Evolutionary conservation across 2,888 invertebrate species (phyloP).

Genomic region (Tetragnatha montana): DNA sequence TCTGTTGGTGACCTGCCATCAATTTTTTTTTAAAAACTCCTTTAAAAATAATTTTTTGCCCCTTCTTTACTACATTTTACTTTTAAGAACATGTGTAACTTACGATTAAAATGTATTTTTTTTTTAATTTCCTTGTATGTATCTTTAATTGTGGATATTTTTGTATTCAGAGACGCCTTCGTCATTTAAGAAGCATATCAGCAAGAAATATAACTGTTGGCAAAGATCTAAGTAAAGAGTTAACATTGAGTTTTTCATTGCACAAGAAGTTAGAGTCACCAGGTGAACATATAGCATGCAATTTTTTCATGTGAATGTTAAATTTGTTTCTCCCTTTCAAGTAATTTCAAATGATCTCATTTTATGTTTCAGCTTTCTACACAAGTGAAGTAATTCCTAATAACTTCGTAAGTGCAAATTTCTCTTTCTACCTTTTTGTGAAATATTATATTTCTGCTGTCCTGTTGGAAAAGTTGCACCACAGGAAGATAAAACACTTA

Average conservation of each 20-base stretch:
- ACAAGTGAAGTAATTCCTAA: constrained; percentile 75
- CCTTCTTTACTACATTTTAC: too few relatives aligned
- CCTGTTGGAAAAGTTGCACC: too few relatives aligned
- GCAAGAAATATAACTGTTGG: constrained; percentile 74
- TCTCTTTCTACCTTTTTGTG: not conserved
- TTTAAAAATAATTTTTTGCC: too few relatives aligned
- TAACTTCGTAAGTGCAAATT: constrained; percentile 74
- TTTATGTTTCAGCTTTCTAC: constrained; percentile 74
- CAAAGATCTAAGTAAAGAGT: constrained; percentile 73
- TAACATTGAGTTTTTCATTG: constrained; percentile 75
- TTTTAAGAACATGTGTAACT: too few relatives aligned
- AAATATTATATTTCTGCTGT: not conserved
- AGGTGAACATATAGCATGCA: constrained; percentile 72
- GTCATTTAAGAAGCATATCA: constrained; percentile 75
- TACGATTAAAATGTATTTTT: too few relatives aligned
- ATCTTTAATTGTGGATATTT: too few relatives aligned
- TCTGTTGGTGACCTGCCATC: too few relatives aligned
- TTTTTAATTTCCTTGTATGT: too few relatives aligned
- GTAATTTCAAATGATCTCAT: not conserved
- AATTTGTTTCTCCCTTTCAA: constrained; percentile 48
- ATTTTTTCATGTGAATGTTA: not conserved
- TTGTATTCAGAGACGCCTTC: constrained; percentile 80
- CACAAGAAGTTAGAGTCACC: constrained; percentile 73
- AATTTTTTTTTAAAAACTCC: too few relatives aligned
- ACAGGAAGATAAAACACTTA: too few relatives aligned